phyloP scores from a whole-genome alignment of 2,113 vertebrate species.

The Talpa occidentalis region DNA sequence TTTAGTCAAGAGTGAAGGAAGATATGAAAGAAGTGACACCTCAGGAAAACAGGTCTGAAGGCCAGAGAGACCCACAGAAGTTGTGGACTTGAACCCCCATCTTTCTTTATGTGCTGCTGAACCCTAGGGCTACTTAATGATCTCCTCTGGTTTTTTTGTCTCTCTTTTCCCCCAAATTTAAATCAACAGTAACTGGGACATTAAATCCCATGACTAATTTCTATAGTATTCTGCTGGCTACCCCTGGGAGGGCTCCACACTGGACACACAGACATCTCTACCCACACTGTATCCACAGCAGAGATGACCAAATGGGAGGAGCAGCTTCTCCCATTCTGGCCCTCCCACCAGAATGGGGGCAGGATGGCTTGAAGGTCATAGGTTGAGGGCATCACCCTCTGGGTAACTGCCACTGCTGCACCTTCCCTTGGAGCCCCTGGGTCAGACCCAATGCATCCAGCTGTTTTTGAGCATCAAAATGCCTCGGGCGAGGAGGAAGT shows the following conservation, averaged over 20 bases:
- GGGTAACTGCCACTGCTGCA: not conserved
- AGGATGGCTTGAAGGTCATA: not conserved
- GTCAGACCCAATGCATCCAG: not conserved
- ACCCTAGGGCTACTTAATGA: not conserved
- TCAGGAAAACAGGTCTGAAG: not conserved
- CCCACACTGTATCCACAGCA: not conserved
- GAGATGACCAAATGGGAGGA: not conserved
- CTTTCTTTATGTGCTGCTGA: not conserved
- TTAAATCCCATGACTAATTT: not conserved
- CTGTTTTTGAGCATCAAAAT: not conserved
- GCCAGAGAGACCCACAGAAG: not conserved
- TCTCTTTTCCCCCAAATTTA: not conserved
- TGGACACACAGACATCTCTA: not conserved
- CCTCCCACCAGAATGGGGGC: not conserved
- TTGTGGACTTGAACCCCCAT: not conserved
- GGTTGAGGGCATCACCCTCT: rapidly evolving
- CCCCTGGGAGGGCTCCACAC: not conserved
- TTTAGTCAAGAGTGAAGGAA: not conserved
- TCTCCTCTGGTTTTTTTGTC: not conserved
- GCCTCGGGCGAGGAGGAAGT: not conserved
- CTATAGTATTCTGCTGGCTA: not conserved
- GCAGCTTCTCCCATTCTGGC: not conserved
- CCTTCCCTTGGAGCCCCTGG: not conserved
- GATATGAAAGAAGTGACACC: not conserved
- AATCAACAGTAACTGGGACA: not conserved